Evolutionary conservation across 2,113 vertebrate species (phyloP).

Genomic region (Tachysurus fulvidraco): DNA sequence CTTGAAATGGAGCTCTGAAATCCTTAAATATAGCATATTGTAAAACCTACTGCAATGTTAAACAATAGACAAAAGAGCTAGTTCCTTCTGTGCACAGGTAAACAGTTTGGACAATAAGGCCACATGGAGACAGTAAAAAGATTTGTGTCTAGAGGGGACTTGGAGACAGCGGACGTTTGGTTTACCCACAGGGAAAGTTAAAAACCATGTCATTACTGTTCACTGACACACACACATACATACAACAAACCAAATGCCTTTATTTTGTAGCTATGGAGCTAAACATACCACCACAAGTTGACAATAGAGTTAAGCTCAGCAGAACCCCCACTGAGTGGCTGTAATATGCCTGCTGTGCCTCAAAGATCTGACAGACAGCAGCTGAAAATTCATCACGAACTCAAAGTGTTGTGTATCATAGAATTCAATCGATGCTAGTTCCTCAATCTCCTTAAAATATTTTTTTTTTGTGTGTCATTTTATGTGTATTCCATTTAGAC

Average conservation of each 20-base stretch:
- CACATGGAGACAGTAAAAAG: constrained; percentile 23
- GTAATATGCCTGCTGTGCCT: neutral
- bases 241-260: constrained; percentile 15
- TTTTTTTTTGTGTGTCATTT: no score
- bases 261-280: constrained; percentile 33
- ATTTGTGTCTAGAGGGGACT: constrained; percentile 26
- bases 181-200: constrained; percentile 12
- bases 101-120: constrained; percentile 38
- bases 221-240: constrained; percentile 25
- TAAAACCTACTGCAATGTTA: constrained; percentile 15
- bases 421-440: neutral
- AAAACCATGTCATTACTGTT: constrained; percentile 28
- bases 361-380: neutral
- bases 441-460: neutral
- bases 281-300: constrained; percentile 31
- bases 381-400: constrained; percentile 12
- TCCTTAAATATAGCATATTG: constrained; percentile 17
- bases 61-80: constrained; percentile 24
- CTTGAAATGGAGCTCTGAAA: neutral
- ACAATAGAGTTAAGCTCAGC: constrained; percentile 25
- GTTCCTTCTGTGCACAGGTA: constrained; percentile 27
- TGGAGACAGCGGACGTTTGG: neutral
- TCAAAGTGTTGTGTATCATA: neutral
- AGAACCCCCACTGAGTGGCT: constrained; percentile 19
- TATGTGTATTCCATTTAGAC: neutral